A percentile compares a stretch with the other conserved stretches of the same genome.
Evolutionary conservation across 1,140 invertebrate species (phyloP).

Genomic region (Pachypeltis micranthus): DNA sequence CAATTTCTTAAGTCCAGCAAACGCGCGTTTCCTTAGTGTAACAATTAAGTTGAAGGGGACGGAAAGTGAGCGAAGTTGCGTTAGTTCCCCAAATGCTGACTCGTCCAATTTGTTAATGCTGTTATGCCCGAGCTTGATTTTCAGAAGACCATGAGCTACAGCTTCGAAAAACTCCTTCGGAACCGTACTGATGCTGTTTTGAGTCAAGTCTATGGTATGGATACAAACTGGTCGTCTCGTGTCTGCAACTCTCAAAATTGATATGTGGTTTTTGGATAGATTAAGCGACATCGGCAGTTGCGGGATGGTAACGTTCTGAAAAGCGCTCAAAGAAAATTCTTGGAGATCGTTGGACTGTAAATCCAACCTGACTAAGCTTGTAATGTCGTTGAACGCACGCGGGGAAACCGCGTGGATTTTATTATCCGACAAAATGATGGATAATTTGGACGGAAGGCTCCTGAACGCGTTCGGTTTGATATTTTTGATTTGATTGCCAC

Average conservation of each 20-base stretch:
- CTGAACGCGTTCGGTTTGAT: constrained; percentile 47
- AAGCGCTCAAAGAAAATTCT: constrained; percentile 50
- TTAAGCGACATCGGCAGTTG: constrained; percentile 51
- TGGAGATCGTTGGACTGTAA: constrained; percentile 57
- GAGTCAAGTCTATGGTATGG: constrained; percentile 56
- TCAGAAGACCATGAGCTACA: constrained; percentile 46
- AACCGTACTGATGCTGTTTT: constrained; percentile 51
- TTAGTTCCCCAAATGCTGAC: constrained; percentile 54
- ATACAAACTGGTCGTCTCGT: constrained; percentile 40
- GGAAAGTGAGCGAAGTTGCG: constrained; percentile 57
- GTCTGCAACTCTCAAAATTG: constrained; percentile 43
- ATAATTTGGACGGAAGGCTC: constrained; percentile 52
- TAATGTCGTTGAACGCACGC: constrained; percentile 52
- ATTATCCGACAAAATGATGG: constrained; percentile 56
- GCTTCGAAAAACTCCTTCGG: constrained; percentile 49
- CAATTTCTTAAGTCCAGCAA: constrained; percentile 55
- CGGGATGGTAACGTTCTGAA: constrained; percentile 49
- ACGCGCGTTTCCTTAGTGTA: constrained; percentile 57
- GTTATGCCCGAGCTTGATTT: constrained; percentile 62
- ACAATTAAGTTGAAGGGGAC: constrained; percentile 61
- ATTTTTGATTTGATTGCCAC: constrained; percentile 52
- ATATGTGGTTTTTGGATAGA: constrained; percentile 54
- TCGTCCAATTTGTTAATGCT: constrained; percentile 53
- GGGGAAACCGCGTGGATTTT: constrained; percentile 46
- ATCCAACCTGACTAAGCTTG: constrained; percentile 53